Evolutionary conservation across 2,113 vertebrate species (phyloP), one percentile per base, ranked within the genome.

Genomic region (Diglossa brunneiventris): DNA sequence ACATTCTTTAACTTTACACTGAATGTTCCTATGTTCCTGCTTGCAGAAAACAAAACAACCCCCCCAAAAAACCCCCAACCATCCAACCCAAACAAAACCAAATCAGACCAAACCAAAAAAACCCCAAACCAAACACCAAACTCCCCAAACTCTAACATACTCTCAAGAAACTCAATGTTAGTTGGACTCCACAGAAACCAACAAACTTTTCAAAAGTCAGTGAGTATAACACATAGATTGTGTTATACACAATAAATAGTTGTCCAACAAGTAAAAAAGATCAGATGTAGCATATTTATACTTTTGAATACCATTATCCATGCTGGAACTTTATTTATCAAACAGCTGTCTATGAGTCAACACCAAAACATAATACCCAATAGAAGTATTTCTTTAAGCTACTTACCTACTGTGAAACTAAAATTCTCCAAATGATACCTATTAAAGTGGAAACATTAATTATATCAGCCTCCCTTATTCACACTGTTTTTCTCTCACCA

Each of bases 371-470:
- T 5, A 30, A 39, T 35, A 55, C 3, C 24, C 15, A 81, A 3
- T 15, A 72, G 13, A 94, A 92, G 35, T 59, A 75, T 86, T 74
- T 95, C 42, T 81, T 75, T 83, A 88, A 92, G 72, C 61, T 79
- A 21, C 69, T 84, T 74, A 56, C n/a, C 58, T 64, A 84, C 47
- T 72, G 87, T 53, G 80, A 94, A 89, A 84, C 59, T 72, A 84
- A 94, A 96, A 88, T 33, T 86, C 76, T 90, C 30, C 31, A 68
- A 94, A 94, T 73, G 15, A 52, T 41, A 87, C 75, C 76, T 78
- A 64, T 56, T 94, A 84, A 89, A 94, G 66, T 49, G 52, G 91
- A 90, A 92, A 86, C 22, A 81, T 81, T 89, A 94, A 89, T 92
- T 89, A 87, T 91, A 87, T 68, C 56, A 68, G 27, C n/a, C 47